These are phyloP conservation scores for Vanessa tameamea DNA, from an alignment of 1,140 invertebrate species.

Conservation along the genomic window DNA sequence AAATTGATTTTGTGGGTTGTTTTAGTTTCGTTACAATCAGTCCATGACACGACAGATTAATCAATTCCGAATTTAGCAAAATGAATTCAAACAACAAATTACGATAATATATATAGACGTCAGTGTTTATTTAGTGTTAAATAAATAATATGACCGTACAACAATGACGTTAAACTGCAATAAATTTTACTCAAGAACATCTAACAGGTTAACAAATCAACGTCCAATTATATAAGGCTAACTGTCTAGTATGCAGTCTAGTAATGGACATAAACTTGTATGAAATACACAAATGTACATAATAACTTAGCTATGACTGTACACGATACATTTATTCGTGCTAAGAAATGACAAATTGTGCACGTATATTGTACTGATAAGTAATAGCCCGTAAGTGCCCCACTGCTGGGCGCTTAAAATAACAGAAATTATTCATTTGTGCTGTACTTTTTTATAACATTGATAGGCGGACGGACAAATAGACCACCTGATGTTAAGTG, in stretches of 20 bases:
- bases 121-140: conserved; percentile 3
- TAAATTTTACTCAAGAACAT: conserved; percentile 23
- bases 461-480: no score
- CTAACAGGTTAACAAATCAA: conserved; percentile 26
- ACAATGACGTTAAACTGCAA: conserved; percentile 15
- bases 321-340: background rate
- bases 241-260: conserved; percentile 3
- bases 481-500: no score
- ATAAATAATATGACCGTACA: conserved; percentile 7
- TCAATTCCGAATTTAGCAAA: no score
- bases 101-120: background rate
- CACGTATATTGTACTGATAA: no score
- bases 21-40: no score
- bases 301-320: background rate
- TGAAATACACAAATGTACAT: conserved; percentile 4
- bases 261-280: conserved; percentile 10
- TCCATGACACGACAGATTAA: no score
- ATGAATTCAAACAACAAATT: background rate
- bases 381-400: no score
- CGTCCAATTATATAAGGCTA: conserved; percentile 25
- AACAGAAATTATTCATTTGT: no score
- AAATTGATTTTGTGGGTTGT: no score
- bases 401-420: no score
- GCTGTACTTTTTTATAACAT: no score
- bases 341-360: no score